phyloP scores from a whole-genome alignment of 2,888 invertebrate species.

The Plebejus melissa region DNA sequence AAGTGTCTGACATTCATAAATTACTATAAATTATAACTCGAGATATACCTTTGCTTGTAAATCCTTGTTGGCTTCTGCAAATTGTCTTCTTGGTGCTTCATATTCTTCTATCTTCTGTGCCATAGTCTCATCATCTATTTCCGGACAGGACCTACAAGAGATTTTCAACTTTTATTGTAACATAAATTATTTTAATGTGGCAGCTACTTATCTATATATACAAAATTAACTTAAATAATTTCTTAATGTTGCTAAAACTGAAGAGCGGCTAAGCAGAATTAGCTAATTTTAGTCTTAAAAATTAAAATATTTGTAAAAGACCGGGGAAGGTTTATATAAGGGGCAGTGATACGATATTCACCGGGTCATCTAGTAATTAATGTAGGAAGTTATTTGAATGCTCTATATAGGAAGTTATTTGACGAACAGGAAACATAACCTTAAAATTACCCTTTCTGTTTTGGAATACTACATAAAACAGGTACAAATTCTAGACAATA shows the following conservation, averaged over 20 bases:
- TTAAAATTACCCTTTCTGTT: constrained; percentile 9
- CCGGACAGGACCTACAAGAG: constrained; percentile 69
- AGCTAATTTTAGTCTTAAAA: too few species aligned
- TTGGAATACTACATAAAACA: neutral
- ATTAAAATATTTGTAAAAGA: too few species aligned
- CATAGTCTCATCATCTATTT: constrained; percentile 75
- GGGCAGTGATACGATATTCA: too few species aligned
- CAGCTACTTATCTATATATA: too few species aligned
- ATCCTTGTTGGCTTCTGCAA: constrained; percentile 80
- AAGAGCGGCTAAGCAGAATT: too few species aligned
- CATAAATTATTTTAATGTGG: too few species aligned
- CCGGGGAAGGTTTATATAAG: too few species aligned
- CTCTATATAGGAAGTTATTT: too few species aligned
- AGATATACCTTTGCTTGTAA: constrained; percentile 78
- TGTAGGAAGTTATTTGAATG: neutral
- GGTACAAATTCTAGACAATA: neutral
- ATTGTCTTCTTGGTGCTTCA: constrained; percentile 80
- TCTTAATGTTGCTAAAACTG: too few species aligned
- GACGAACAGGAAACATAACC: constrained; percentile 29
- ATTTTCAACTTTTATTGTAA: neutral
- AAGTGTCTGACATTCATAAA: neutral
- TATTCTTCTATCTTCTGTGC: constrained; percentile 77
- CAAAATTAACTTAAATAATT: too few species aligned
- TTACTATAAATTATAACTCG: neutral
- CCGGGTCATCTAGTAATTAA: too few species aligned